A percentile compares a stretch with the other conserved stretches of the same genome.
phyloP scores from a whole-genome alignment of 2,888 invertebrate species.

The Galerucella pusilla region DNA sequence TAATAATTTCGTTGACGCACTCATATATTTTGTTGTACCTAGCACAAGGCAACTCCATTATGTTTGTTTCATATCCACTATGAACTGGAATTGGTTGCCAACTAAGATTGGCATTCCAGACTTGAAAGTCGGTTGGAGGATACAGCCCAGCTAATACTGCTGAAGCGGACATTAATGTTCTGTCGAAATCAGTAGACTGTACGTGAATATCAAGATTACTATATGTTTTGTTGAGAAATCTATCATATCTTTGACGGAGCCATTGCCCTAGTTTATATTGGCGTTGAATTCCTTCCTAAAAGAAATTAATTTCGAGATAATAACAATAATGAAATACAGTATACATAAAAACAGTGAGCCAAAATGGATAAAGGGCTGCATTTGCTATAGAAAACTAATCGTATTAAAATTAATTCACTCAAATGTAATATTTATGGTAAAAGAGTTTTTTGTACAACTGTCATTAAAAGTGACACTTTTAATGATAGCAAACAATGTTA shows the following conservation, averaged over 20 bases:
- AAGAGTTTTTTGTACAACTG: too few species aligned
- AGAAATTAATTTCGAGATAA: too few species aligned
- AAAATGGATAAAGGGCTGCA: too few species aligned
- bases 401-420: too few species aligned
- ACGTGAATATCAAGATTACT: constrained; percentile 69
- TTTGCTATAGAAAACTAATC: too few species aligned
- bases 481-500: too few species aligned
- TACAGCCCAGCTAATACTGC: constrained; percentile 81
- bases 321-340: too few species aligned
- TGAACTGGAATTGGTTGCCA: constrained; percentile 86
- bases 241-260: constrained; percentile 73
- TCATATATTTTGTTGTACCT: constrained; percentile 70
- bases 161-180: constrained; percentile 88
- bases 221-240: constrained; percentile 69
- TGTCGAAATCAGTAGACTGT: constrained; percentile 84
- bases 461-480: too few species aligned
- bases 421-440: too few species aligned
- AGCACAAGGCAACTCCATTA: constrained; percentile 73
- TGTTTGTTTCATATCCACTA: constrained; percentile 67
- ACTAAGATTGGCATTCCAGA: constrained; percentile 70
- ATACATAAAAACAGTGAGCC: too few species aligned
- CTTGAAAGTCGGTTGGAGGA: constrained; percentile 69
- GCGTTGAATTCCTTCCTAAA: constrained; percentile 40
- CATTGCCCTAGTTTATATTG: constrained; percentile 40
- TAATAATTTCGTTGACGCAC: constrained; percentile 56